Conservation (phyloP, 1,140 invertebrate genomes). For the Drosophila ercepeae region DNA sequence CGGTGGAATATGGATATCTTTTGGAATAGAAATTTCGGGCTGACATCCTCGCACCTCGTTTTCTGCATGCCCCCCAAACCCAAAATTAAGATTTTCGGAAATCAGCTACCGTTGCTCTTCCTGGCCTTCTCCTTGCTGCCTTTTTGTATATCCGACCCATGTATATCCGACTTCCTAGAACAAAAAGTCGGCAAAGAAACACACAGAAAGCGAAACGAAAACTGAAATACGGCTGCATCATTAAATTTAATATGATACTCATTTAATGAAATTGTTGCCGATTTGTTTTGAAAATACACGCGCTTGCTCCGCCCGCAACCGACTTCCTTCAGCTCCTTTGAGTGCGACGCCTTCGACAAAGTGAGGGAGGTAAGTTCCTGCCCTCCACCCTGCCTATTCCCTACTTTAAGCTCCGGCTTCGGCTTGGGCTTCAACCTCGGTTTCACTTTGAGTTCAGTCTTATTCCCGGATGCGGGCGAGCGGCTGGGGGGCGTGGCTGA, state of each 20-base stretch:
- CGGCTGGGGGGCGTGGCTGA: constrained; percentile 40
- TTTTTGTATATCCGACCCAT: neutral
- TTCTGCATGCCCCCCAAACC: constrained; percentile 19
- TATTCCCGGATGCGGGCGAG: constrained; percentile 56
- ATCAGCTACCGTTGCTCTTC: constrained; percentile 56
- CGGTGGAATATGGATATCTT: constrained; percentile 61
- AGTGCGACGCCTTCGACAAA: constrained; percentile 62
- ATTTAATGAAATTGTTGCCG: constrained; percentile 84
- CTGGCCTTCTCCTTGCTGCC: constrained; percentile 6
- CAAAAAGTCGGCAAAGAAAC: constrained; percentile 51
- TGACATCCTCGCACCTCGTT: constrained; percentile 57
- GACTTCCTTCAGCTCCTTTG: constrained; percentile 29
- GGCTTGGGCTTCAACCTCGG: constrained; percentile 13
- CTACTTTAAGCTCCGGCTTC: constrained; percentile 1
- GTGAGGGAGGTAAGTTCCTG: constrained; percentile 24
- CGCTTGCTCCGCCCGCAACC: constrained; percentile 42
- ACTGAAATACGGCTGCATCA: constrained; percentile 84
- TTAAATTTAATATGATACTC: constrained; percentile 84
- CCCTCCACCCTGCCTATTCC: neutral
- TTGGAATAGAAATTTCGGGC: constrained; percentile 65
- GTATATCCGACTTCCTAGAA: constrained; percentile 41
- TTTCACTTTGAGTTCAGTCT: constrained; percentile 14
- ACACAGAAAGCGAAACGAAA: constrained; percentile 72
- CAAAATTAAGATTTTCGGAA: constrained; percentile 65
- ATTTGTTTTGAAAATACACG: constrained; percentile 84